phyloP scores from a whole-genome alignment of 2,888 invertebrate genomes.

The Silvanus unidentatus region DNA sequence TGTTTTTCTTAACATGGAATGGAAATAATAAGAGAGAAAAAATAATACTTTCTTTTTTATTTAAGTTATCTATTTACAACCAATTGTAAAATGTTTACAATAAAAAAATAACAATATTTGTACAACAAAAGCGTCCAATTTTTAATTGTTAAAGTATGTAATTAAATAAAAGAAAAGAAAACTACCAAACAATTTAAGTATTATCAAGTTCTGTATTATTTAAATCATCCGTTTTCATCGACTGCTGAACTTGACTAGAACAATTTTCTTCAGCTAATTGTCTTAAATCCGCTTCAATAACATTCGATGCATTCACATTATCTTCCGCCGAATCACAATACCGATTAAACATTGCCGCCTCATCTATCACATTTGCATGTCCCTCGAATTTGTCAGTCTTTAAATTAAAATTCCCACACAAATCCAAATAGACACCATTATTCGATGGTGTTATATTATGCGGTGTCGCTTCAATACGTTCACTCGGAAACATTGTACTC shows the following conservation, averaged over 20 bases:
- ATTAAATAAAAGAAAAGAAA: slow-evolving; percentile 12
- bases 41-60: slow-evolving; percentile 6
- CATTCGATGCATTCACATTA: slow-evolving; percentile 22
- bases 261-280: slow-evolving; percentile 3
- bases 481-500: slow-evolving; percentile 46
- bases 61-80: slow-evolving; percentile 1
- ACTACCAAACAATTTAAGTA: slow-evolving; percentile 12
- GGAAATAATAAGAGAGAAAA: slow-evolving; percentile 12
- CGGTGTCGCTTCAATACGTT: slow-evolving; percentile 38
- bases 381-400: slow-evolving; percentile 32
- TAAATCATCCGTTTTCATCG: no score
- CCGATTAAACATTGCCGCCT: slow-evolving; percentile 24
- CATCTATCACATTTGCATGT: slow-evolving; percentile 14
- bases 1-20: no score
- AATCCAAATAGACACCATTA: slow-evolving; percentile 20
- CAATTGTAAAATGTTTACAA: no score
- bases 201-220: slow-evolving; percentile 8
- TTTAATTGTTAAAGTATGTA: slow-evolving; percentile 12
- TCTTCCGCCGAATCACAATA: slow-evolving; percentile 29
- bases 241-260: slow-evolving; percentile 4
- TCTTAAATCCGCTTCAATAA: slow-evolving; percentile 22
- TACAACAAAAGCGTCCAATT: no score
- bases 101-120: no score
- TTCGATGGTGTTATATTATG: slow-evolving; percentile 26
- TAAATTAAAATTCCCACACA: slow-evolving; percentile 17